These are phyloP conservation scores for Hipposideros armiger DNA, from an alignment of 2,113 vertebrate genomes.

Conservation along the genomic window DNA sequence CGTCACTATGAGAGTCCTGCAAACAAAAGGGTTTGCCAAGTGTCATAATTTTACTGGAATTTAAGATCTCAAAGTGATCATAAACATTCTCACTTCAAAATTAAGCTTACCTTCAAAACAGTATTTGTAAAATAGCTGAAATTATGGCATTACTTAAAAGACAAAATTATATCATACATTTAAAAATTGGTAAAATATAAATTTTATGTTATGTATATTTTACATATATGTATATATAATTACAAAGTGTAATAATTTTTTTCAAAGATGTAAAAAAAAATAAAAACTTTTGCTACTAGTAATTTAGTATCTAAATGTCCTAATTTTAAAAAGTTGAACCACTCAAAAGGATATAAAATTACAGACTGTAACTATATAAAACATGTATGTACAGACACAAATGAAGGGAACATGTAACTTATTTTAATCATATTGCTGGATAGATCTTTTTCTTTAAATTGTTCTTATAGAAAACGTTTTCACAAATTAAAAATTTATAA, in stretches of 20 bases:
- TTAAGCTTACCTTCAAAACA: conserved; percentile 39
- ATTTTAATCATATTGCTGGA: neutral
- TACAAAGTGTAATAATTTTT: neutral
- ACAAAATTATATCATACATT: conserved; percentile 17
- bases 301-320: neutral
- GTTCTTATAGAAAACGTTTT: conserved; percentile 34
- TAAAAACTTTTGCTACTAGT: neutral
- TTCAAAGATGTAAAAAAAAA: neutral
- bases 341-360: conserved; percentile 13
- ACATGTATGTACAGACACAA: neutral
- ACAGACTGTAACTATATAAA: neutral
- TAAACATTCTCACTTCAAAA: conserved; percentile 53
- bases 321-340: conserved; percentile 36
- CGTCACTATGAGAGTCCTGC: conserved; percentile 91
- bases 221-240: neutral
- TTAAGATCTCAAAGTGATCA: conserved; percentile 27
- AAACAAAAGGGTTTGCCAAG: conserved; percentile 41
- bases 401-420: neutral
- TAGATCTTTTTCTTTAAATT: conserved; percentile 17
- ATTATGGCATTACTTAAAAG: conserved; percentile 12
- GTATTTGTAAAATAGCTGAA: conserved; percentile 34
- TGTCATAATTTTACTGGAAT: conserved; percentile 3
- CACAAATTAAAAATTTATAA: conserved; percentile 37
- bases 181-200: conserved; percentile 44
- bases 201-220: neutral